These are phyloP conservation scores for Aldabrachelys gigantea DNA, from an alignment of 2,113 vertebrate species.

Conservation along the genomic window DNA sequence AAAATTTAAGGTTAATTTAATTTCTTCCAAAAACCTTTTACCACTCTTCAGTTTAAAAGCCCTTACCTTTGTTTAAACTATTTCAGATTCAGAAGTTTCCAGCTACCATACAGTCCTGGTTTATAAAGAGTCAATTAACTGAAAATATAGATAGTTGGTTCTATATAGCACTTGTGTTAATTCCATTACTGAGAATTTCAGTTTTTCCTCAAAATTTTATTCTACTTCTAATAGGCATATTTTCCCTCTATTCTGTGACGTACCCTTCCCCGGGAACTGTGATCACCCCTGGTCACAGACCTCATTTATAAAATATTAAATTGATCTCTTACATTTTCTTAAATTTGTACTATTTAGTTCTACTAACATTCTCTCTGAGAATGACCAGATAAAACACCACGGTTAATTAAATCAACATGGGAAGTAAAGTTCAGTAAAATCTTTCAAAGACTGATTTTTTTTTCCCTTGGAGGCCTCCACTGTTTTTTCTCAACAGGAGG, in stretches of 20 bases:
- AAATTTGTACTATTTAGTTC: slow-evolving; percentile 28
- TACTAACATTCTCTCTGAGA: slow-evolving; percentile 44
- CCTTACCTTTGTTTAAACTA: not conserved
- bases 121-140: slow-evolving; percentile 16
- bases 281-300: slow-evolving; percentile 15
- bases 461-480: slow-evolving; percentile 69
- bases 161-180: not conserved
- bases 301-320: slow-evolving; percentile 43
- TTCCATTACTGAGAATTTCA: slow-evolving; percentile 3
- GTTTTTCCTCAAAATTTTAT: slow-evolving; percentile 23
- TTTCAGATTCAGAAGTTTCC: not conserved
- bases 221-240: slow-evolving; percentile 2
- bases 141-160: slow-evolving; percentile 34
- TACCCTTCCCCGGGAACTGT: not conserved
- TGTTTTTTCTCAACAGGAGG: slow-evolving; percentile 79
- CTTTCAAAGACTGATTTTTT: slow-evolving; percentile 53
- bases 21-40: slow-evolving; percentile 41
- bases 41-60: not conserved
- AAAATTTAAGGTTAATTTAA: slow-evolving; percentile 19
- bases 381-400: slow-evolving; percentile 48
- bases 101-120: slow-evolving; percentile 12
- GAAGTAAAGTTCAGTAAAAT: slow-evolving; percentile 62
- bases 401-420: slow-evolving; percentile 57
- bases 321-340: not conserved
- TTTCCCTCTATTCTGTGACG: not conserved